Evolutionary conservation across 1,140 invertebrate genomes (phyloP).

Genomic region (Eumeta japonica): DNA sequence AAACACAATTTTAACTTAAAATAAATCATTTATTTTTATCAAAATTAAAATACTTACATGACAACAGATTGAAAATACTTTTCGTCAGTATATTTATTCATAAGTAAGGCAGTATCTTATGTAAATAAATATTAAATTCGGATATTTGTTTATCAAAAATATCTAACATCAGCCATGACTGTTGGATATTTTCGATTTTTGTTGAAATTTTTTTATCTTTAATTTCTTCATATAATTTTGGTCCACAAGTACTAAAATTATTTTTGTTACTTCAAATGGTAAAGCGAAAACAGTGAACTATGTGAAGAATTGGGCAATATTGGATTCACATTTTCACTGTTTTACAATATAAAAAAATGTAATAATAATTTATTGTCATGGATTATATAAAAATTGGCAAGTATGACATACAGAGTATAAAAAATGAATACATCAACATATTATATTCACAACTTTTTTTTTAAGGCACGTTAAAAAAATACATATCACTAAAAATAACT

Average conservation of each 20-base stretch:
- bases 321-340: slow-evolving; percentile 5
- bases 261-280: slow-evolving; percentile 14
- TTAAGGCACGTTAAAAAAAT: background rate
- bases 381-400: background rate
- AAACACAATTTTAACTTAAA: too few relatives aligned
- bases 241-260: slow-evolving; percentile 19
- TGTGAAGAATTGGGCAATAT: slow-evolving; percentile 27
- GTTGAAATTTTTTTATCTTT: too few relatives aligned
- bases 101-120: too few relatives aligned
- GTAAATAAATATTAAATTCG: too few relatives aligned
- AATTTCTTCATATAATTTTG: slow-evolving; percentile 19
- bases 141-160: slow-evolving; percentile 40
- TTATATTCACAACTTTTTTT: too few relatives aligned
- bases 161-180: slow-evolving; percentile 48
- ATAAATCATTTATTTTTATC: too few relatives aligned
- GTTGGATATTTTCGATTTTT: slow-evolving; percentile 51
- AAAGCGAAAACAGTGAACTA: slow-evolving; percentile 13
- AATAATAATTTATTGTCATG: slow-evolving; percentile 4
- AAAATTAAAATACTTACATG: too few relatives aligned
- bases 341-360: too few relatives aligned
- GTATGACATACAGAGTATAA: too few relatives aligned
- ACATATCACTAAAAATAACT: slow-evolving; percentile 1
- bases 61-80: too few relatives aligned
- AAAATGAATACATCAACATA: too few relatives aligned
- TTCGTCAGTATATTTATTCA: too few relatives aligned